Evolutionary conservation across 2,797 vertebrate genomes (phyloP), one percentile per base, ranked within the genome.

Genomic region (Heteromormyrus szaboi): DNA sequence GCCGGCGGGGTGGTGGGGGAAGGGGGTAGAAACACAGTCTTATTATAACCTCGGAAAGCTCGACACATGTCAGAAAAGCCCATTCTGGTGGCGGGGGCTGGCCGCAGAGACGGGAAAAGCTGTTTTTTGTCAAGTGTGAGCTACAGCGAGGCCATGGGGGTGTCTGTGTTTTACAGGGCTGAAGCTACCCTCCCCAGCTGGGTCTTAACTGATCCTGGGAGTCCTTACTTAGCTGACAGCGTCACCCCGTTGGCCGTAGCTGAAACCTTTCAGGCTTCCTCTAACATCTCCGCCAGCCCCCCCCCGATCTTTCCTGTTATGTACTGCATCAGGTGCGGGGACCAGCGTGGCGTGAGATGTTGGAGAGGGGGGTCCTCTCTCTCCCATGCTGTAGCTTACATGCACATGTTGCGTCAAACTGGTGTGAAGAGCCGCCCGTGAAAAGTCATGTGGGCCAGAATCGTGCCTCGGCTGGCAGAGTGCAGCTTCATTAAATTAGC

Each of bases 41-140:
- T 93, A 95, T 97, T 97, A 97, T 96, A 96, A 97, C 96, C 96
- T 97, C 96, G 96, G 96, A 96, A 96, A 96, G 94, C 94, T 93
- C 95, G 95, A 95, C 95, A 94, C 96, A 95, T 94, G 95, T 95
- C 89, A 88, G 96, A 95, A 89, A 53, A 85, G 46, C 83, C 25
- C 7, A n/a, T 48, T 33, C 46, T 56, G 90, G 83, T 22, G 85
- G 89, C 89, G 90, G 90, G 90, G 90, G 92, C 91, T 83, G 33
- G 12, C 84, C 88, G 62, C 85, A 53, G 56, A 7, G 19, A 86
- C 9, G n/a, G 85, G 90, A 88, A 92, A 91, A 90, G 81, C 90
- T 90, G 89, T 89, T 92, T 90, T 92, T 92, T 91, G 90, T 94
- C 93, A 92, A 90, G 88, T 86, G 84, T 50, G 8, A 54, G 2